Evolutionary conservation across 2,888 invertebrate genomes (phyloP), one percentile per base, ranked within the genome.

Genomic region (Xanthia icteritia): DNA sequence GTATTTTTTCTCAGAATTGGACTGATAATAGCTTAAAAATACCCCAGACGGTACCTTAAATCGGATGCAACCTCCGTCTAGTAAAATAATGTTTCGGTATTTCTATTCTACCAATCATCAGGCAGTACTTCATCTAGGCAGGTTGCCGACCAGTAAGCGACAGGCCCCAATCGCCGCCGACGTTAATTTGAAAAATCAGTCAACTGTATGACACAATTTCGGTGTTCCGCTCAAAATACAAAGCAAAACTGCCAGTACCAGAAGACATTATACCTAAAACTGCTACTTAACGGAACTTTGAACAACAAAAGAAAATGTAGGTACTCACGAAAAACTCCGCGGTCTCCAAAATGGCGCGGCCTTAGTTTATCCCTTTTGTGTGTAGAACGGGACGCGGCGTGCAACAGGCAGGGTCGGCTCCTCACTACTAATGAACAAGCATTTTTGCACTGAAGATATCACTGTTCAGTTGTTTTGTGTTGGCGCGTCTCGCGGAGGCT

Each of bases 401-500:
- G 94, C 95, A 95, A 94, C 94, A 94, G 93, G 94, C 93, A 88
- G 85, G 77, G 79, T 86, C 66, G 82, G 85, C 86, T 83, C 76
- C 91, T 91, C 93, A 92, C 82, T 91, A 91, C 90, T 92, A 91
- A 89, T 91, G 85, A 91, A 91, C 86, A 82, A 90, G 89, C 93
- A 94, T 95, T 93, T 93, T 94, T 93, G 90, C 91, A 92, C 93
- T 92, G 92, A 91, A 90, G 86, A 91, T 90, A 76, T 89, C 94
- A 93, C 93, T 91, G 89, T 90, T 89, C 86, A 90, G 86, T 88
- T 87, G 86, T 86, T 90, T 87, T 87, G 81, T 89, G 87, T 88
- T 84, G 84, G 85, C 89, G 89, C 91, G 89, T 88, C 85, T 85
- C 84, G 87, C 82, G 90, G 88, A 86, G 90, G 89, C 87, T 87